Base-by-base conservation (phyloP, 2,888 invertebrate species). In the Acleris literana region DNA sequence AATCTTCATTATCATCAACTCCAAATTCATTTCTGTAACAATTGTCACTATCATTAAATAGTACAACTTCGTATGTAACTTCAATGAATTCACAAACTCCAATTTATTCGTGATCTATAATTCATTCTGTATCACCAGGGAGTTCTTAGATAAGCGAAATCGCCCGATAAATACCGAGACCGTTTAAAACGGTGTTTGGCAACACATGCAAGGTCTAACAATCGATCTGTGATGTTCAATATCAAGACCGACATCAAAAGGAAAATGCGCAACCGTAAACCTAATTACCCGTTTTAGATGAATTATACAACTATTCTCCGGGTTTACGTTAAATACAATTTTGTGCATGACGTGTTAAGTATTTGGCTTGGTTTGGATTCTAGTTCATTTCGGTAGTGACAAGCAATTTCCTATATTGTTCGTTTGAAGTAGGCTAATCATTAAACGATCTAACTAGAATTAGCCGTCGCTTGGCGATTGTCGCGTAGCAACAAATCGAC, bases 401-500 rank as follows among this genome's bases (percentile, higher is more conserved):
- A 48, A 48, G 54, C 62, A 39, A 33, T 52, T 55, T 49, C 54
- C 33, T 33, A n/a, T 20, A 44, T 44, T 56, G 22, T 33, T 54
- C 7, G 18, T 29, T 46, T 25, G 44, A 62, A 59, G 61, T 49
- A 17, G 55, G 22, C 18, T 58, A 64, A 58, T 58, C 58, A 39
- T 46, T 53, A 18, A 64, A 54, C 39, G 58, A 59, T 48, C 33
- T 54, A 48, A 59, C 54, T 54, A 48, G 46, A 53, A 33, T 52
- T 48, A 18, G n/a, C 53, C 53, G 58, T 29, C 58, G 51, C 49
- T 7, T 16, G 33, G 53, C 43, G 64, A 54, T 64, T 54, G 64
- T 64, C 54, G 54, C 64, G 5, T 59, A 59, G 64, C 64, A 64
- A 59, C 64, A 59, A 64, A 64, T 64, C 54, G 59, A 48, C 53